A percentile compares a stretch with the other conserved stretches of the same genome.
These are phyloP conservation scores for Phenganax stokvisi DNA, from an alignment of 92 coral and sea anemone species.

Conservation along the genomic window DNA sequence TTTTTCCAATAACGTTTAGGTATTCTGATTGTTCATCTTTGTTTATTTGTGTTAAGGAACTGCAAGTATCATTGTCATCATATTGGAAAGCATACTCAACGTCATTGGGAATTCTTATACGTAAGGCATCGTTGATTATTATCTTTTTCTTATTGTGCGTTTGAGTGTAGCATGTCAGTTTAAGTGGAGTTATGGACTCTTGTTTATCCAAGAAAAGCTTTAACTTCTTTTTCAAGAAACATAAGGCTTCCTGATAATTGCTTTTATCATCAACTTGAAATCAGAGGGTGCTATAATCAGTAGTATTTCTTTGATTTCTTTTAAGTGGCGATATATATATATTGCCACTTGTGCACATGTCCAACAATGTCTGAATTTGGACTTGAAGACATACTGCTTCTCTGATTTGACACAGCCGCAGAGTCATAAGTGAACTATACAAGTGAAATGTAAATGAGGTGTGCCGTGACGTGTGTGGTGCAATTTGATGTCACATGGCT, in stretches of 20 bases:
- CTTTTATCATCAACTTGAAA: conserved; percentile 34
- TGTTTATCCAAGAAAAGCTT: conserved; percentile 48
- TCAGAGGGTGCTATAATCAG: conserved; percentile 46
- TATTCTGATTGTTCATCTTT: not conserved
- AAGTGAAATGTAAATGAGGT: too few relatives aligned
- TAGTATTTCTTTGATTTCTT: conserved; percentile 40
- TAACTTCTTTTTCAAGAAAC: conserved; percentile 43
- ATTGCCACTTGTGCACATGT: conserved; percentile 33
- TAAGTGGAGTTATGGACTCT: conserved; percentile 46
- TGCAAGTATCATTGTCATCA: not conserved
- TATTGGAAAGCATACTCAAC: conserved; percentile 44
- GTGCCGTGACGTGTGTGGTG: too few relatives aligned
- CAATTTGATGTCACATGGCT: too few relatives aligned
- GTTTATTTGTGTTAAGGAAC: not conserved
- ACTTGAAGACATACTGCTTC: not conserved
- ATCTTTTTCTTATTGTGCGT: conserved; percentile 44
- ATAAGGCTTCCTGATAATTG: conserved; percentile 33
- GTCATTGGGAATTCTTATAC: conserved; percentile 37
- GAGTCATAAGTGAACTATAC: too few relatives aligned
- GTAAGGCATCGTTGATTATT: conserved; percentile 39
- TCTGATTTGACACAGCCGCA: too few relatives aligned
- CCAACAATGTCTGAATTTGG: conserved; percentile 4
- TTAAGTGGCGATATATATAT: conserved; percentile 32
- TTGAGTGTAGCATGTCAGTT: conserved; percentile 46
- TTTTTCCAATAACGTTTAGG: conserved; percentile 48